Conservation (phyloP, 53 echinoderm and acorn worm species). For the Astropecten irregularis region DNA sequence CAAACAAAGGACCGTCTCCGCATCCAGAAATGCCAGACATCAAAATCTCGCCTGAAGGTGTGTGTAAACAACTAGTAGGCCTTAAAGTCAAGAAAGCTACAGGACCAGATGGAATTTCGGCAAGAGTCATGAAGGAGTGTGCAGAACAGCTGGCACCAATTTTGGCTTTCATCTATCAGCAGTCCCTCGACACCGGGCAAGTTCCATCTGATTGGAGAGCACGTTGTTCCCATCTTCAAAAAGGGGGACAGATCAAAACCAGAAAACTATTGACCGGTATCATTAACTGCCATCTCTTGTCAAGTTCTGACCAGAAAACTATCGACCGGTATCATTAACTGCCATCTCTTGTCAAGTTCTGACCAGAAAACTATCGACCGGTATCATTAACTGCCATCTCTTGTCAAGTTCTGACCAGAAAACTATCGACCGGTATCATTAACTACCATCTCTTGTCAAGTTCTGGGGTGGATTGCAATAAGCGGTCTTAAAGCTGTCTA, state of each 20-base stretch:
- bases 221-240: not conserved
- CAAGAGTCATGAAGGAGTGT: constrained; percentile 31
- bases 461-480: too few relatives aligned
- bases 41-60: too few relatives aligned
- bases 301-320: not conserved
- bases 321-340: not conserved
- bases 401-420: not conserved
- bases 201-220: constrained; percentile 19
- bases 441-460: too few relatives aligned
- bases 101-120: constrained; percentile 42
- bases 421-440: too few relatives aligned
- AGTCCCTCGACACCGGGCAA: constrained; percentile 50
- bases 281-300: constrained; percentile 9
- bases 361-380: not conserved
- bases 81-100: constrained; percentile 57
- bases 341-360: not conserved
- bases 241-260: not conserved
- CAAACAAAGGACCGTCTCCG: too few relatives aligned
- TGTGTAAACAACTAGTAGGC: too few relatives aligned
- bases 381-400: not conserved
- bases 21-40: too few relatives aligned
- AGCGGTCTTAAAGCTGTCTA: too few relatives aligned
- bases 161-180: constrained; percentile 53
- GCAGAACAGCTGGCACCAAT: constrained; percentile 50
- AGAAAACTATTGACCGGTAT: too few relatives aligned